phyloP scores from a whole-genome alignment of 2,113 vertebrate genomes.

The Myiagra hebetior region DNA sequence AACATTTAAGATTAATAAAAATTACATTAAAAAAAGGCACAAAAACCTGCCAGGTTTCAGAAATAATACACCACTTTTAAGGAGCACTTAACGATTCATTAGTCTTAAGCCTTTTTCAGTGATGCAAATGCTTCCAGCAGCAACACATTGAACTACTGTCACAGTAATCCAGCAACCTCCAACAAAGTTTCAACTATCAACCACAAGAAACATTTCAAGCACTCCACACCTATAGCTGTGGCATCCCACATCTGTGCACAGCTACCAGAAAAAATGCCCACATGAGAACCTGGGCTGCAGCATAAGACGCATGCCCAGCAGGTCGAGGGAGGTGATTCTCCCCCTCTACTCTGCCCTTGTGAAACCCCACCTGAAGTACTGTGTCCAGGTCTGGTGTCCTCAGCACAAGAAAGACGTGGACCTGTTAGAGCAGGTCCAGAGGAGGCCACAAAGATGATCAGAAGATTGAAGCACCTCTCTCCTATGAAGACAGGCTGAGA shows the following conservation, averaged over 20 bases:
- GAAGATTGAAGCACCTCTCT: too few relatives aligned
- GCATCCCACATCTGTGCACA: background rate
- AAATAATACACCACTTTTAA: background rate
- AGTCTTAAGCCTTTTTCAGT: background rate
- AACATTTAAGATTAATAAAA: background rate
- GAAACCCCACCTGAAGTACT: too few relatives aligned
- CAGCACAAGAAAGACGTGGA: too few relatives aligned
- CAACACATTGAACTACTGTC: background rate
- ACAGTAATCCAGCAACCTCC: background rate
- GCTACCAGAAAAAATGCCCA: background rate
- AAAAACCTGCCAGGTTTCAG: background rate
- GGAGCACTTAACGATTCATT: background rate
- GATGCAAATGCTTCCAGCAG: background rate
- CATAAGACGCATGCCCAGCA: background rate
- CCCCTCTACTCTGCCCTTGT: too few relatives aligned
- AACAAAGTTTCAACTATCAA: background rate
- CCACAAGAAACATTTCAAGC: background rate
- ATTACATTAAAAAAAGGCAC: background rate
- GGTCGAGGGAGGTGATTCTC: background rate
- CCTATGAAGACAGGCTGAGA: too few relatives aligned
- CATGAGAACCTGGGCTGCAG: background rate
- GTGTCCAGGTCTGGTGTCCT: too few relatives aligned
- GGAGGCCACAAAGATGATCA: too few relatives aligned
- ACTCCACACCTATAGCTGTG: background rate
- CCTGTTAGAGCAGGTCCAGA: too few relatives aligned